Base-by-base conservation (phyloP, 2,797 vertebrate species). In the Sparus aurata region DNA sequence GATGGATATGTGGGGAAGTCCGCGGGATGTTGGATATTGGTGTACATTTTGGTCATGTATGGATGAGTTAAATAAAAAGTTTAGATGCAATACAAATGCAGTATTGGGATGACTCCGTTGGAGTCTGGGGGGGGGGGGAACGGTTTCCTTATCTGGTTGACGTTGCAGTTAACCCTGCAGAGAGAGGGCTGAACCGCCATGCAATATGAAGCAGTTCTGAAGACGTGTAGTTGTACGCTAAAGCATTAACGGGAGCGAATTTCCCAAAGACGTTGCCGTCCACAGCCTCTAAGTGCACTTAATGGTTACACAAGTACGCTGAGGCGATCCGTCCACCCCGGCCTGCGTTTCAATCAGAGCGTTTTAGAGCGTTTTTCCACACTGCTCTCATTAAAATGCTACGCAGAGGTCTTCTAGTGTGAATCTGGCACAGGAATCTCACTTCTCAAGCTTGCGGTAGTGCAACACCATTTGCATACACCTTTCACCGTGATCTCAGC, bases 261-360 rank as follows among this genome's bases (percentile, higher is more conserved):
- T 43, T 72, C 16, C 61, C 22, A 64, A 34, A 76, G 20, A 58
- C 54, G 74, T 45, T 47, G 45, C 43, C 25, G 53, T 54, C 20
- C 34, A 65, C 58, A 71, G 20, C 43, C 45, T 61, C 20, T 69
- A 30, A 65, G 75, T 66, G 34, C 41, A 22, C 74, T 57, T 11
- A 69, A 18, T 68, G 63, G n/a, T 66, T 61, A 41, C 69, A 54
- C 52, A 61, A 18, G 22, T 67, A 45, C 1, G 59, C 22, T 0
- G 12, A 10, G 46, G 34, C 3, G 49, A 10, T 55, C 11, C 8
- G 22, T 47, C 27, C n/a, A 3, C 3, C 18, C 47, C 15, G 30
- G 23, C 57, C 47, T 46, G 4, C 38, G 46, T n/a, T 3, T 70
- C 30, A 18, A 17, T 64, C 57, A 41, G 17, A 25, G 23, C 18